A percentile compares a stretch with the other conserved stretches of the same genome.
Evolutionary conservation across 2,888 invertebrate species (phyloP).

Genomic region (Syrphus vitripennis): DNA sequence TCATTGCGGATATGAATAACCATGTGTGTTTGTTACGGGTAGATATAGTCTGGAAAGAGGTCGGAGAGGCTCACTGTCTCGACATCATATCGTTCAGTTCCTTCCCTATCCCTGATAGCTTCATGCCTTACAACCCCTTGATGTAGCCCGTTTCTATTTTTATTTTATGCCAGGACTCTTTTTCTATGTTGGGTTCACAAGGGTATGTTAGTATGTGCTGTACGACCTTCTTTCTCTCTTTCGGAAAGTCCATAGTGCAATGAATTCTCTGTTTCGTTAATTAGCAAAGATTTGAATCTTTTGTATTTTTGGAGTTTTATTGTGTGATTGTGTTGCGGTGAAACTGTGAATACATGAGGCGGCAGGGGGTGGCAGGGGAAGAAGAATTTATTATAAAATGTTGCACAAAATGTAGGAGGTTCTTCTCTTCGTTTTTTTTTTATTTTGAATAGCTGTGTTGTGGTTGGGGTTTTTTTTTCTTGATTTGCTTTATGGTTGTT

Average conservation of each 20-base stretch:
- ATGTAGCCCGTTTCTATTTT: background rate
- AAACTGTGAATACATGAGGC: background rate
- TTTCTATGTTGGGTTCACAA: slow-evolving; percentile 1
- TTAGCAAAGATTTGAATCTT: slow-evolving; percentile 71
- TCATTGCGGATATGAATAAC: slow-evolving; percentile 60
- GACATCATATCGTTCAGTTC: slow-evolving; percentile 10
- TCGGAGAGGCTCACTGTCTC: slow-evolving; percentile 29
- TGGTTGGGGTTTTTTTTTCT: slow-evolving; percentile 17
- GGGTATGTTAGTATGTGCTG: background rate
- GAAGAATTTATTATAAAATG: slow-evolving; percentile 54
- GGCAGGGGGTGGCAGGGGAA: background rate
- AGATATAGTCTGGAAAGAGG: background rate
- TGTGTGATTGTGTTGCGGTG: slow-evolving; percentile 57
- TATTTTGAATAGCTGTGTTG: background rate
- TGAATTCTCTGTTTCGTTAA: slow-evolving; percentile 67
- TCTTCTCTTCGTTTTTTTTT: background rate
- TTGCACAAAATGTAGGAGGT: slow-evolving; percentile 32
- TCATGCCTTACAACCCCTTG: background rate
- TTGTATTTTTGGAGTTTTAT: slow-evolving; percentile 67
- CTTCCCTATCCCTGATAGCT: background rate
- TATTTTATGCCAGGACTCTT: slow-evolving; percentile 22
- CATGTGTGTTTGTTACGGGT: slow-evolving; percentile 31
- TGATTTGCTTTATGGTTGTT: slow-evolving; percentile 52
- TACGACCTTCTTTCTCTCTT: background rate
- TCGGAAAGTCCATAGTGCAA: slow-evolving; percentile 55